phyloP scores from a whole-genome alignment of 2,888 invertebrate species.

The Lycophotia porphyrea region DNA sequence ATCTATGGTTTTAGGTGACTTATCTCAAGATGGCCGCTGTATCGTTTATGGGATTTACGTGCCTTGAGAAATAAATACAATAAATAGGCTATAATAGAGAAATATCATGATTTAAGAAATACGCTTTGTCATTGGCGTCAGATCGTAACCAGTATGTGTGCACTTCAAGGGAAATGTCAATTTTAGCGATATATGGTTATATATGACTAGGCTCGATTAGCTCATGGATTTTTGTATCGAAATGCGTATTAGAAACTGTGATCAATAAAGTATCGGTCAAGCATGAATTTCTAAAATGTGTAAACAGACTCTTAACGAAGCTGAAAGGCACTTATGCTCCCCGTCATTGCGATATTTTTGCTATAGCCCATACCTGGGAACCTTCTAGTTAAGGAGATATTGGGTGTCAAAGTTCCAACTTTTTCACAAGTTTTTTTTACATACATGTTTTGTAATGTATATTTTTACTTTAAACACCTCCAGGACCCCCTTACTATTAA shows the following conservation, averaged over 20 bases:
- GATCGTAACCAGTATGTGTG: not conserved
- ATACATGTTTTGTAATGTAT: too few relatives aligned
- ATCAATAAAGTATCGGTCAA: not conserved
- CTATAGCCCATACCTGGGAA: too few relatives aligned
- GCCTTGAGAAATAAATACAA: conserved; percentile 13
- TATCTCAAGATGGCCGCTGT: conserved; percentile 7
- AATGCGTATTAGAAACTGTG: not conserved
- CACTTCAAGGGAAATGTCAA: not conserved
- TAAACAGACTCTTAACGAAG: too few relatives aligned
- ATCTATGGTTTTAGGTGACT: conserved; percentile 11
- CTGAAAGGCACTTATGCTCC: too few relatives aligned
- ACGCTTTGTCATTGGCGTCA: not conserved
- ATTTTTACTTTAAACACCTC: too few relatives aligned
- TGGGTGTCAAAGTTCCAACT: too few relatives aligned
- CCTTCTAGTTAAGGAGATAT: too few relatives aligned
- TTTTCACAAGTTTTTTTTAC: too few relatives aligned
- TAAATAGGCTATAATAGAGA: not conserved
- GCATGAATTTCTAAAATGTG: conserved; percentile 13
- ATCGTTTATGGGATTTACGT: conserved; percentile 35
- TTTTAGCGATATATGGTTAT: too few relatives aligned
- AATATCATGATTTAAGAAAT: conserved; percentile 1
- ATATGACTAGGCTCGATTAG: not conserved
- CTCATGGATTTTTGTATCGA: not conserved
- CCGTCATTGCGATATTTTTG: too few relatives aligned
- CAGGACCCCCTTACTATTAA: too few relatives aligned